phyloP scores from a whole-genome alignment of 30 jellyfish, hydroid and myxozoan species.

The Hydractinia echinata region DNA sequence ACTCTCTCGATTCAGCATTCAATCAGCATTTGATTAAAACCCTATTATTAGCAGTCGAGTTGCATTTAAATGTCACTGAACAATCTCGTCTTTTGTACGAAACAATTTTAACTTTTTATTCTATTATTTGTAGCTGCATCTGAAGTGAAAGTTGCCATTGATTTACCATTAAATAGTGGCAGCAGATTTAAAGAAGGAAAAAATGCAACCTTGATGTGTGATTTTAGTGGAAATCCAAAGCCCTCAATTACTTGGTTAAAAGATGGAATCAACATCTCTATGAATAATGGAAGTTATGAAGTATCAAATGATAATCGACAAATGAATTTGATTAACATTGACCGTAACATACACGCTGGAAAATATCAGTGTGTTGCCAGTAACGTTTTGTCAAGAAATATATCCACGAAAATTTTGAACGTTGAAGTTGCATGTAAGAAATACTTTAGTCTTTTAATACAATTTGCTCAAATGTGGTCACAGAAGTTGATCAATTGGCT shows the following conservation, averaged over 20 bases:
- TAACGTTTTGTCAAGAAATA: not conserved
- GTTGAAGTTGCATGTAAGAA: conserved; percentile 5
- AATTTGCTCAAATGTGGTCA: no score
- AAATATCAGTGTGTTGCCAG: conserved; percentile 18
- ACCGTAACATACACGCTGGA: not conserved
- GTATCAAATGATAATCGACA: not conserved
- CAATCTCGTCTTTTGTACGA: no score
- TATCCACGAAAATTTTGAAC: not conserved
- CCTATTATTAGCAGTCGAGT: no score
- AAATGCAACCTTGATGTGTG: not conserved
- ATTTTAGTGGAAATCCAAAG: conserved; percentile 6
- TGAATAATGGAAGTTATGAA: conserved; percentile 4
- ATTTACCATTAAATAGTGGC: not conserved
- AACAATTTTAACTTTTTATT: no score
- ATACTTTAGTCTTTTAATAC: no score
- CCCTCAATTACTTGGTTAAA: conserved; percentile 19
- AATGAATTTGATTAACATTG: not conserved
- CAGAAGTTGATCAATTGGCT: no score
- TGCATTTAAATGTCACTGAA: no score
- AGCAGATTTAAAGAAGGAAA: not conserved
- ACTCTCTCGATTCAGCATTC: no score
- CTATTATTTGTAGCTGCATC: no score
- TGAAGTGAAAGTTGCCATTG: not conserved
- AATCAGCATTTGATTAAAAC: no score
- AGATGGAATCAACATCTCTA: conserved; percentile 6